A percentile compares a stretch with the other conserved stretches of the same genome.
These are phyloP conservation scores for Sibirionetta formosa DNA, from an alignment of 2,797 vertebrate genomes.

Conservation along the genomic window DNA sequence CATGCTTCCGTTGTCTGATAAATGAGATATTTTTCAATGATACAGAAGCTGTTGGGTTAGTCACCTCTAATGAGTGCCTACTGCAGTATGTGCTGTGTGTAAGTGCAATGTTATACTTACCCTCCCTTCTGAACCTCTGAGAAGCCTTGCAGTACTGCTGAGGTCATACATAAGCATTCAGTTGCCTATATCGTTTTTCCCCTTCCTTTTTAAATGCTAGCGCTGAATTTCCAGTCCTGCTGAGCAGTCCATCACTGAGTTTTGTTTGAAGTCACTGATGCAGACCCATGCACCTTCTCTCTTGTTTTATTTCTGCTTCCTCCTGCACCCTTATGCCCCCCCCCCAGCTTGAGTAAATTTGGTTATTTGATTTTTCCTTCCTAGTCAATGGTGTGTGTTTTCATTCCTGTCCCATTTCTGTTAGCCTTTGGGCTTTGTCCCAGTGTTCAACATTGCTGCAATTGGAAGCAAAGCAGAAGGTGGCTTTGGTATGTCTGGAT, in stretches of 20 bases:
- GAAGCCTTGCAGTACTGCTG: neutral
- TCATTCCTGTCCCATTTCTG: neutral
- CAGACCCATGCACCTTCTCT: neutral
- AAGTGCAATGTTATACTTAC: neutral
- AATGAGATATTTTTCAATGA: rapidly evolving
- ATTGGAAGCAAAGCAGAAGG: neutral
- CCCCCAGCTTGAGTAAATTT: neutral
- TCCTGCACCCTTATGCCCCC: neutral
- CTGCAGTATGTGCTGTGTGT: rapidly evolving
- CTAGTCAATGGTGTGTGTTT: rapidly evolving
- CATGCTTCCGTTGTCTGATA: neutral
- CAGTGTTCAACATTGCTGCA: neutral
- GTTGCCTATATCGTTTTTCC: rapidly evolving
- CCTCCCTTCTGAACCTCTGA: neutral
- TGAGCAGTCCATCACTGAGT: rapidly evolving
- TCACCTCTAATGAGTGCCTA: neutral
- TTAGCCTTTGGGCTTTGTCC: neutral
- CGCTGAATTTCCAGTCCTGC: neutral
- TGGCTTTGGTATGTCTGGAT: neutral
- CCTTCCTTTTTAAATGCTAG: neutral
- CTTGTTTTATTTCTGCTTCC: neutral
- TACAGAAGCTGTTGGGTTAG: neutral
- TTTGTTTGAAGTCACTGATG: neutral
- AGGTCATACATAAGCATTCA: neutral
- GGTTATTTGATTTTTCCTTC: neutral